A percentile compares a stretch with the other conserved stretches of the same genome.
phyloP scores from a whole-genome alignment of 2,113 vertebrate genomes.

The Acanthisitta chloris region DNA sequence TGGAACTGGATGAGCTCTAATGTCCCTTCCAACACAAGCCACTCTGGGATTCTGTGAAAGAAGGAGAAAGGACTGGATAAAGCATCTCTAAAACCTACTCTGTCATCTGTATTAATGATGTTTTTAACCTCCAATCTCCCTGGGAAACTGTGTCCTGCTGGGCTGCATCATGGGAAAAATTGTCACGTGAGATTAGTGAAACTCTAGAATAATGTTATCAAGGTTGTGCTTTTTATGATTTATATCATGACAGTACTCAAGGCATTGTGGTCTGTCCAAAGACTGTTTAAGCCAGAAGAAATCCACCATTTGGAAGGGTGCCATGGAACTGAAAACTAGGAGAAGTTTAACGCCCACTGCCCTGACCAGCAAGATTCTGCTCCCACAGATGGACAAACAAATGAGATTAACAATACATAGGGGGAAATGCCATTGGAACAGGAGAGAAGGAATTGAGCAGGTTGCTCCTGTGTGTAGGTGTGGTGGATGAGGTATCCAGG shows the following conservation, averaged over 20 bases:
- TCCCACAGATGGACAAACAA: rapidly evolving
- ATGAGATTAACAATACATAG: rapidly evolving
- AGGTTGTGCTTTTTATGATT: background rate
- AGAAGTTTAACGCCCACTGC: background rate
- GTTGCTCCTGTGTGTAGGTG: background rate
- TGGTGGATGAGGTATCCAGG: background rate
- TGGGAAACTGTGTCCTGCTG: background rate
- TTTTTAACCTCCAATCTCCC: background rate
- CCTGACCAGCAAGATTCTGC: background rate
- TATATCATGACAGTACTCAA: background rate
- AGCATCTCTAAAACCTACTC: background rate
- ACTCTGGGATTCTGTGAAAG: background rate
- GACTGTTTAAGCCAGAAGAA: background rate
- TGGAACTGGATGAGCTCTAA: background rate
- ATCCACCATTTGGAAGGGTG: background rate
- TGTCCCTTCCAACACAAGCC: background rate
- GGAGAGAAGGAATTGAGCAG: background rate
- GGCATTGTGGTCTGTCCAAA: background rate
- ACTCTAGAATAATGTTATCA: background rate
- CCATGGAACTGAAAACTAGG: rapidly evolving
- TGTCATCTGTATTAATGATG: background rate
- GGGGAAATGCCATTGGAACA: background rate
- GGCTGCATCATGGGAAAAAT: background rate
- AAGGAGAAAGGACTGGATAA: background rate
- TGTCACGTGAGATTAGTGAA: background rate